Conservation (phyloP, 92 coral and sea anemone genomes). For the Porites cylindrica region DNA sequence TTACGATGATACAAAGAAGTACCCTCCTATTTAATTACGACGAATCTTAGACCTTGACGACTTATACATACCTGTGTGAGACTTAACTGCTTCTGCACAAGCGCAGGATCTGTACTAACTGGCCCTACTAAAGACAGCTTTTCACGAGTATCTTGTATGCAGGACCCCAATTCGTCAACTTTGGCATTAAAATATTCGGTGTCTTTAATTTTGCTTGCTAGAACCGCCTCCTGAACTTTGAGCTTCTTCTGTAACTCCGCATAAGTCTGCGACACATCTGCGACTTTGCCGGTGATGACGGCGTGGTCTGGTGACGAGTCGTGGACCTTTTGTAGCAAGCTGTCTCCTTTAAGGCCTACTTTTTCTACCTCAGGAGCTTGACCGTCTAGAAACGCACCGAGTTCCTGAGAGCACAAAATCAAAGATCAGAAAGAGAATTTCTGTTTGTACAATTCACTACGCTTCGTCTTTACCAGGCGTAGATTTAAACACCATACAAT, state of each 20-base stretch:
- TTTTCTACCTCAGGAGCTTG: conserved; percentile 87
- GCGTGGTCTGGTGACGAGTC: conserved; percentile 88
- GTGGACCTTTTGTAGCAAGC: conserved; percentile 81
- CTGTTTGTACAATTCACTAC: too few species aligned
- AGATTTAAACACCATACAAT: too few species aligned
- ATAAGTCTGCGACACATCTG: conserved; percentile 81
- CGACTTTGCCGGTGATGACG: conserved; percentile 81
- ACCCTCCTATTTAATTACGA: not conserved
- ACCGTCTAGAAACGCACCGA: conserved; percentile 68
- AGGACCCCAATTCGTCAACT: conserved; percentile 82
- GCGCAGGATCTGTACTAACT: conserved; percentile 83
- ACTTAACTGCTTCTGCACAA: conserved; percentile 80
- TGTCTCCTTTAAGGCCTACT: conserved; percentile 86
- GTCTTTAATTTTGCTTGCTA: conserved; percentile 81
- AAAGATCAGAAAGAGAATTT: not conserved
- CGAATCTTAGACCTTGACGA: not conserved
- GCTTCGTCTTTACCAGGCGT: too few species aligned
- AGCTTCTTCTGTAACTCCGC: conserved; percentile 89
- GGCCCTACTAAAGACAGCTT: conserved; percentile 79
- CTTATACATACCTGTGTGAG: conserved; percentile 71
- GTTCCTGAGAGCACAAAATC: conserved; percentile 51
- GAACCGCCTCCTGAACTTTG: conserved; percentile 77
- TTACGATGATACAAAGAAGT: too few species aligned
- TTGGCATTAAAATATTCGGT: conserved; percentile 86
- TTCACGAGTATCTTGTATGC: conserved; percentile 77